Base-by-base conservation (phyloP, 92 coral and sea anemone species). In the Diadumene lineata region DNA sequence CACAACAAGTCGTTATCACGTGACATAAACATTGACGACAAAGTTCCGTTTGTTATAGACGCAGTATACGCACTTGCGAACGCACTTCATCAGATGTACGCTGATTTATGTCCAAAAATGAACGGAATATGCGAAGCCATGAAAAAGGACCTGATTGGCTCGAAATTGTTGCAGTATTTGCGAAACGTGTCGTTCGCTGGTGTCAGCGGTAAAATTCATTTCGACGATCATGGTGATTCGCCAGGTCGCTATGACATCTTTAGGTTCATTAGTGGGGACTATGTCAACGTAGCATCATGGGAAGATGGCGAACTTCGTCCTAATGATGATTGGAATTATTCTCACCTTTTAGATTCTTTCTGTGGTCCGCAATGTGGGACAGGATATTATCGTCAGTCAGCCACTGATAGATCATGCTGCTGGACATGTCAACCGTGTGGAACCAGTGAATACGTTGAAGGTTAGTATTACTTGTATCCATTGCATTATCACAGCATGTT, bases 1-100 rank as follows among this genome's bases (percentile, higher is more conserved):
- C 30, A 76, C 26, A 60, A 76, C 32, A 56, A 50, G 51, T 68
- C 74, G 6, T 80, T 84, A 30, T 24, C 29, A 19, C 55, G 61
- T 53, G 66, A 64, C 31, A 56, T 77, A 69, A 81, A 64, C 51
- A 75, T 91, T 31, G 97, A 96, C 68, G 96, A 96, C 31, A 92
- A 86, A 72, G 92, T 96, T 3, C 93, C 99, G 0, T 96, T 88
- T 67, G 96, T 96, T 11, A 92, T 96, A 13, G 99, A 96, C 56
- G 97, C 99, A 1, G 99, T 96, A 4, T 84, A 84, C 57, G 92
- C 96, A 1, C 84, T 92, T 81, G 99, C 97, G 50, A 80, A 84
- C 34, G 99, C 89, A 7, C 78, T 96, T 19, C 69, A 96, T 50
- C 68, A 46, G 34, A 66, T 96, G 69, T 92, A 96, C 81, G 48